Evolutionary conservation across 2,797 vertebrate species (phyloP).

Genomic region (Aphelocoma californica): DNA sequence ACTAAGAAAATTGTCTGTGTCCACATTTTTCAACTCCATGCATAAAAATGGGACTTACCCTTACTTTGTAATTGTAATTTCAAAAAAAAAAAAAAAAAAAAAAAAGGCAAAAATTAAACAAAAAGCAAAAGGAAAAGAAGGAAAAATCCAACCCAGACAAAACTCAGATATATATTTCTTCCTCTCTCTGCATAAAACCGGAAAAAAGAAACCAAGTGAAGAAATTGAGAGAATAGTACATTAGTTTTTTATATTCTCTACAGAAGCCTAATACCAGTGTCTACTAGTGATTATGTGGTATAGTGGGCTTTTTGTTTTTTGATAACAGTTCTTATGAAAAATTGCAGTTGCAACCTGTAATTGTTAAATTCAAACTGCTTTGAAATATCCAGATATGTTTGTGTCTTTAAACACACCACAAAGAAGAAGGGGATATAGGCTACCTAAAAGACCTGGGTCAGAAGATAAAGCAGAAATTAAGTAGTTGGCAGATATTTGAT

Average conservation of each 20-base stretch:
- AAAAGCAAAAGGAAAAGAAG: not conserved
- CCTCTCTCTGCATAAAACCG: not conserved
- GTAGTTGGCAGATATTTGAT: not conserved
- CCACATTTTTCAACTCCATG: not conserved
- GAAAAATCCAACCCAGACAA: not conserved
- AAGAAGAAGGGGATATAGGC: not conserved
- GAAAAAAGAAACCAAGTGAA: not conserved
- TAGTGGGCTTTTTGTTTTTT: not conserved
- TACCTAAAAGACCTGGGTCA: not conserved
- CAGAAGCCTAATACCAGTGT: not conserved
- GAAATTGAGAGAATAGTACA: not conserved
- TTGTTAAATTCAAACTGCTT: not conserved
- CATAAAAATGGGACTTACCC: not conserved
- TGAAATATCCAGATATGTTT: not conserved
- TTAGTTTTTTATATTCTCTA: not conserved
- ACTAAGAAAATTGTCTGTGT: not conserved
- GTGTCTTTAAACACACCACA: not conserved
- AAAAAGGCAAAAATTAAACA: no score
- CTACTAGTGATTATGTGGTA: not conserved
- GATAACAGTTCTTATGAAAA: not conserved
- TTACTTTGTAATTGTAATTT: not conserved
- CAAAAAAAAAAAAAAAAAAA: not conserved
- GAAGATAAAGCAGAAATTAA: not conserved
- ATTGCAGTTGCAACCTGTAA: not conserved
- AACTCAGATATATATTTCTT: not conserved